Base-by-base conservation (phyloP, 30 jellyfish, hydroid and myxozoan species). In the Aurelia coerulea region DNA sequence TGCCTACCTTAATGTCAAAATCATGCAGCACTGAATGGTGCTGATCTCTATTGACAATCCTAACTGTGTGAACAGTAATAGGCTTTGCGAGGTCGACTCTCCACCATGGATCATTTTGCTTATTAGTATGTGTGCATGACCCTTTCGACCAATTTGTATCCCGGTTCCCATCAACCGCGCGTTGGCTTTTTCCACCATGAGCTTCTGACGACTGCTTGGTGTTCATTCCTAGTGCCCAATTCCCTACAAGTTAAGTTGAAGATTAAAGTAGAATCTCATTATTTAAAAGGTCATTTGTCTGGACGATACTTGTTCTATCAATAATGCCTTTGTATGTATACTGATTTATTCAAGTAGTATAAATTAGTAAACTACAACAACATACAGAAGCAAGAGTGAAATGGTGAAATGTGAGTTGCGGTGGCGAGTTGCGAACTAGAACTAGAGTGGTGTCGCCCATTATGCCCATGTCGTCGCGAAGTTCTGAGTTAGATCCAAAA, bases 101-200 rank as follows among this genome's bases (percentile, higher is more conserved):
- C 76, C 76, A 65, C 76, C 76, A 65, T 23, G 76, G 76, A 10
- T n/a, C 8, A 39, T 23, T 10, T 16, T 16, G 17, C 2, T 5
- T 2, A 23, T 33, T 0, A 17, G 76, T 65, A 16, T 11, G 14
- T 23, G 76, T 13, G 41, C 76, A 65, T 17, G 76, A 65, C 1
- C 18, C 9, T 1, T 17, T 17, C 6, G 0, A 1, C 42, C 18
- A 39, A 17, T 15, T 15, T 19, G 76, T 1, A 46, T 65, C 41
- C 8, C 76, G 34, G 42, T 65, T 65, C 18, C 76, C 76, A 65
- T 65, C 76, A 65, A 65, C 76, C 15, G 76, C 76, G 8, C 76
- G 56, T 65, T 39, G 56, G 10, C 52, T 13, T 1, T 65, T 46
- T 39, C 41, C 35, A 5, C 52, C 52, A 7, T 46, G 9, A 0